Evolutionary conservation across 2,888 invertebrate species (phyloP).

Genomic region (Colletes collaris): DNA sequence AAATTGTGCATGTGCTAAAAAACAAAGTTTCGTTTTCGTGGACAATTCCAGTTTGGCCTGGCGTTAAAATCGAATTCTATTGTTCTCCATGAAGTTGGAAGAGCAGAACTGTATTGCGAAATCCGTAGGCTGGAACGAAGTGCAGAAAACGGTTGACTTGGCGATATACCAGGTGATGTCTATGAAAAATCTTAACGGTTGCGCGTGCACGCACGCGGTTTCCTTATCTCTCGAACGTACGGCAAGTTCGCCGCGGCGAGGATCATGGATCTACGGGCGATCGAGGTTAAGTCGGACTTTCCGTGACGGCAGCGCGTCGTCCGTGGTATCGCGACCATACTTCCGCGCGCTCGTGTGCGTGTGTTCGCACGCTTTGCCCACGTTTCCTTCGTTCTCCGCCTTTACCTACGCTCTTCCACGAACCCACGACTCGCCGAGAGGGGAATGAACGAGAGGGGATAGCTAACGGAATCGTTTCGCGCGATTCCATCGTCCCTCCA

Average conservation of each 20-base stretch:
- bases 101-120: too few relatives aligned
- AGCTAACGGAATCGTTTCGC: constrained; percentile 53
- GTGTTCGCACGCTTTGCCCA: constrained; percentile 19
- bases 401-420: constrained; percentile 39
- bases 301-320: constrained; percentile 51
- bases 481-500: constrained; percentile 25
- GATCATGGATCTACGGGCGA: constrained; percentile 36
- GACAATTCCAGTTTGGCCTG: too few relatives aligned
- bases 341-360: not conserved
- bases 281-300: constrained; percentile 65
- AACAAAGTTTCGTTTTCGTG: too few relatives aligned
- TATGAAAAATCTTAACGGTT: not conserved
- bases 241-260: constrained; percentile 17
- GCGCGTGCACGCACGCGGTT: constrained; percentile 40
- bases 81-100: too few relatives aligned
- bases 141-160: too few relatives aligned
- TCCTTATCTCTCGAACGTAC: constrained; percentile 54
- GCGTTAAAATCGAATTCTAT: too few relatives aligned
- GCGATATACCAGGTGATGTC: too few relatives aligned
- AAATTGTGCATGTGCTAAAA: too few relatives aligned
- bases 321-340: constrained; percentile 25
- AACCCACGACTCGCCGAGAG: not conserved
- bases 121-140: too few relatives aligned
- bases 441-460: constrained; percentile 13
- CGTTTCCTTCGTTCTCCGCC: constrained; percentile 6